A percentile compares a stretch with the other conserved stretches of the same genome.
Evolutionary conservation across 2,113 vertebrate species (phyloP).

Genomic region (Crotalus tigris): DNA sequence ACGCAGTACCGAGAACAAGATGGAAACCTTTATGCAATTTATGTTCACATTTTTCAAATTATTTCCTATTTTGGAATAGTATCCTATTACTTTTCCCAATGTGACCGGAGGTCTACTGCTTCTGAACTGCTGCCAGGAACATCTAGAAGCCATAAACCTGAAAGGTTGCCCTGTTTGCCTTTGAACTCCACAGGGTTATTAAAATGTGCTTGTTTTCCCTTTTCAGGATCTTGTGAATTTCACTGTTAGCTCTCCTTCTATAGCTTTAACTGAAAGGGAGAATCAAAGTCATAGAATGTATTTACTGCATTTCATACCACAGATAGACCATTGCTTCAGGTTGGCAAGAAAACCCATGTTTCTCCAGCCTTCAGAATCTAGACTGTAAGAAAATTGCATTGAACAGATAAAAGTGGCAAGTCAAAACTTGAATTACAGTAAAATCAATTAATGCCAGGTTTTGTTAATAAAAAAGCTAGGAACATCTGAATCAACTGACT

Average conservation of each 20-base stretch:
- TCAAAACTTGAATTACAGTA: neutral
- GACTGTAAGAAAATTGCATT: neutral
- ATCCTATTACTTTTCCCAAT: neutral
- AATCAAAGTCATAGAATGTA: neutral
- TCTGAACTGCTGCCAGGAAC: neutral
- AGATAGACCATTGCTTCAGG: neutral
- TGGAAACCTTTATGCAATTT: neutral
- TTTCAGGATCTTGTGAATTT: neutral
- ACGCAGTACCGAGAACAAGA: neutral
- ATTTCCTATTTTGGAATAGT: neutral
- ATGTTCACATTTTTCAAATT: neutral
- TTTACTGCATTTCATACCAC: neutral
- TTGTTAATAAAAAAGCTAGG: neutral
- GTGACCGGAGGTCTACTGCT: neutral
- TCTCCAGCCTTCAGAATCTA: neutral
- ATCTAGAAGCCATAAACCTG: neutral
- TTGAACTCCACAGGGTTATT: neutral
- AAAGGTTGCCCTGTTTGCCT: neutral
- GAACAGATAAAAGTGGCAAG: neutral
- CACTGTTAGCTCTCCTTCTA: neutral
- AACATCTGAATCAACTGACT: neutral
- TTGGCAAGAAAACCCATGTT: neutral
- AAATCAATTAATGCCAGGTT: neutral
- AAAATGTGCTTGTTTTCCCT: neutral
- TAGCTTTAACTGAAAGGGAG: neutral